Evolutionary conservation across 2,113 vertebrate species (phyloP).

Genomic region (Perccottus glenii): DNA sequence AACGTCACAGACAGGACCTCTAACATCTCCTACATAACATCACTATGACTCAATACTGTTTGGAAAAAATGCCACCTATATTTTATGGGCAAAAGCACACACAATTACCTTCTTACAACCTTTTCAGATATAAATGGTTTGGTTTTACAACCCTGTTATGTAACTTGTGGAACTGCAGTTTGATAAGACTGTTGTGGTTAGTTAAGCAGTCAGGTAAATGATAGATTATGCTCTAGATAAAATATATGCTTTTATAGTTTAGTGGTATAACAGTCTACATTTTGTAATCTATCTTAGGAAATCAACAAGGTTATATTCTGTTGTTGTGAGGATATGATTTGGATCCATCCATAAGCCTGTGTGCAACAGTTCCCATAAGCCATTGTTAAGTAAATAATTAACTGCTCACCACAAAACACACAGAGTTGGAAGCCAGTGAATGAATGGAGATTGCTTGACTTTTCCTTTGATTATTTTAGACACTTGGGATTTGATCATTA

Average conservation of each 20-base stretch:
- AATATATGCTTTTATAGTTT: too few species aligned
- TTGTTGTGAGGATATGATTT: slow-evolving; percentile 11
- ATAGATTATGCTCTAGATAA: too few species aligned
- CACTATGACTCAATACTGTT: slow-evolving; percentile 59
- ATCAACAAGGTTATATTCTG: slow-evolving; percentile 21
- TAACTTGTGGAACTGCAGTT: slow-evolving; percentile 24
- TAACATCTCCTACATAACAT: slow-evolving; percentile 47
- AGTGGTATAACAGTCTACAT: too few species aligned
- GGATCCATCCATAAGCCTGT: slow-evolving; percentile 2
- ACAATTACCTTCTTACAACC: slow-evolving; percentile 38
- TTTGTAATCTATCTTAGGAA: slow-evolving; percentile 7
- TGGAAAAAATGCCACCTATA: slow-evolving; percentile 45
- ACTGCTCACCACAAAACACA: slow-evolving; percentile 35
- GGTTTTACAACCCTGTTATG: slow-evolving; percentile 40
- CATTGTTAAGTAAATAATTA: slow-evolving; percentile 67
- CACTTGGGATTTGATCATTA: slow-evolving; percentile 12
- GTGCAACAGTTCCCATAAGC: slow-evolving; percentile 30
- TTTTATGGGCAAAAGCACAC: slow-evolving; percentile 51
- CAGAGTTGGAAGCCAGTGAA: slow-evolving; percentile 16
- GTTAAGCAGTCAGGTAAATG: background rate
- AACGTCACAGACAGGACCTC: slow-evolving; percentile 31
- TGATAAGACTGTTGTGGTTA: slow-evolving; percentile 30
- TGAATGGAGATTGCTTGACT: slow-evolving; percentile 19
- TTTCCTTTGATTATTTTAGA: slow-evolving; percentile 35
- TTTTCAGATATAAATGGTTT: slow-evolving; percentile 26